Evolutionary conservation across 2,888 invertebrate species (phyloP).

Genomic region (Xestia c-nigrum): DNA sequence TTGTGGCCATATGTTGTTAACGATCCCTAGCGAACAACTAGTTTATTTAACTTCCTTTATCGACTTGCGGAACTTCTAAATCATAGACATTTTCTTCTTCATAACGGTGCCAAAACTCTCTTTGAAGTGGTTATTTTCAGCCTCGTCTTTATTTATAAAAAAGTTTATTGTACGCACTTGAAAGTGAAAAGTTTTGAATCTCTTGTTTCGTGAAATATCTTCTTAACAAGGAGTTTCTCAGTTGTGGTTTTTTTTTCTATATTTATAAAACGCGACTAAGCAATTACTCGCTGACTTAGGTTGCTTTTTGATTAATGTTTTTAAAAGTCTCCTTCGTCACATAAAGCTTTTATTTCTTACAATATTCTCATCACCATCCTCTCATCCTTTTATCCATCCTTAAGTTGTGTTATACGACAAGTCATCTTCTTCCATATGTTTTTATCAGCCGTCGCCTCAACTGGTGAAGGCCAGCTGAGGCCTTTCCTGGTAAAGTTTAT

Average conservation of each 20-base stretch:
- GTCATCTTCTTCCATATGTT: not conserved
- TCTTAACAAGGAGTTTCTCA: not conserved
- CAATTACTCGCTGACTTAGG: not conserved
- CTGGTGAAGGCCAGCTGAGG: too few species aligned
- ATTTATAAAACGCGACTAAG: not conserved
- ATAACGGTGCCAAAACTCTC: constrained; percentile 27
- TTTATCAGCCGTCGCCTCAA: not conserved
- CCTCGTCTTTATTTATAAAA: constrained; percentile 26
- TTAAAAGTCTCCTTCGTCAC: not conserved
- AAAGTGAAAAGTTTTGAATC: constrained; percentile 6
- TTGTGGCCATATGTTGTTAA: constrained; percentile 41
- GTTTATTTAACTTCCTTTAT: constrained; percentile 42
- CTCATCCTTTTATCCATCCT: not conserved
- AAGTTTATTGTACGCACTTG: constrained; percentile 26
- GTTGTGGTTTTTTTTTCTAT: not conserved
- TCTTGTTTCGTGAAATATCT: constrained; percentile 17
- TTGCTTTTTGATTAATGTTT: not conserved
- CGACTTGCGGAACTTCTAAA: constrained; percentile 42
- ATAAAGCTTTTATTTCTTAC: too few species aligned
- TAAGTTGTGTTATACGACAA: not conserved
- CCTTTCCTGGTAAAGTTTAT: not conserved
- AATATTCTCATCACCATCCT: not conserved
- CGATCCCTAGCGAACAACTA: constrained; percentile 16
- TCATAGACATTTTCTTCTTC: constrained; percentile 32
- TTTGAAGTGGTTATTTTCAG: constrained; percentile 42